Evolutionary conservation across 2,888 invertebrate genomes (phyloP), one percentile per base, ranked within the genome.

Genomic region (Dione juno): DNA sequence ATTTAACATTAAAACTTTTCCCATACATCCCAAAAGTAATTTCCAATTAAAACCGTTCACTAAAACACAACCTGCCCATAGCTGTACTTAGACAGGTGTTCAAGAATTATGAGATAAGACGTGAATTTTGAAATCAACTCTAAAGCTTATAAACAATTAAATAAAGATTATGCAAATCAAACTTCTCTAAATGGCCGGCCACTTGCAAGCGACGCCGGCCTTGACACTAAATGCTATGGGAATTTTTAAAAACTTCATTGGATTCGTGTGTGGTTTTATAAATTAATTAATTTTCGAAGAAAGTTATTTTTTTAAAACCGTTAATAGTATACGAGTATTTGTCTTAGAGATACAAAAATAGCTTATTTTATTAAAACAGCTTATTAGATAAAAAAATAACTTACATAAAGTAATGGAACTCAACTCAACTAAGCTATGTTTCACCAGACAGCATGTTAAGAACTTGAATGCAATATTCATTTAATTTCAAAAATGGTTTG

Each of bases 151-250:
- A 74, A 78, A 78, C 78, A 78, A 77, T 78, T 77, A 78, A 76
- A 77, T 75, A 75, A 74, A 77, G 74, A 78, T 77, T 77, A 78
- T 77, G 77, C 75, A 77, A 78, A 78, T 64, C 6, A 21, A 63
- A 19, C 48, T 50, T 64, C 61, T 28, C 45, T 3, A 28, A 61
- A 45, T 45, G 45, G 35, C 28, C 61, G 61, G 61, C 61, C 61
- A 45, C 61, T 57, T 45, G 61, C 59, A 61, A 43, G 11, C 28
- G 61, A 45, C 0, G 45, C 28, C 45, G 61, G 61, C 61, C 61
- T 61, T 61, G 61, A 61, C 61, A 61, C n/a, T 45, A 28, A 61
- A 61, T 35, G n/a, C 61, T 35, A 61, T 61, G 61, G 45, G 61
- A 61, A 61, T 45, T 43, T 61, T n/a, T 45, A 6, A 37, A 40